A percentile compares a stretch with the other conserved stretches of the same genome.
These are phyloP conservation scores for Nomada hirtipes DNA, from an alignment of 2,888 invertebrate species.

Conservation along the genomic window DNA sequence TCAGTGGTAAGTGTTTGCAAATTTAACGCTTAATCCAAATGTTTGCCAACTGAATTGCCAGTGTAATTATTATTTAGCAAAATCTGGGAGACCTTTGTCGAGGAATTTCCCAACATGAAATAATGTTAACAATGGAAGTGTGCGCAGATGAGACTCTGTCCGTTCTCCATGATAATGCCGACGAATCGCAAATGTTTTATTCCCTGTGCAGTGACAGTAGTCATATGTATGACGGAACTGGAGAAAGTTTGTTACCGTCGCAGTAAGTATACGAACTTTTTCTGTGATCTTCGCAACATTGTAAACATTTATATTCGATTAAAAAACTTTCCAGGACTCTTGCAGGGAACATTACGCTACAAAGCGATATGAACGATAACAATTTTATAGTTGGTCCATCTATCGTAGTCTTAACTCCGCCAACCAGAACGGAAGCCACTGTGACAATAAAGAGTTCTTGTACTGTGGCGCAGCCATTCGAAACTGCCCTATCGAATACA, in stretches of 20 bases:
- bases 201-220: constrained; percentile 80
- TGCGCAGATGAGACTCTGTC: constrained; percentile 80
- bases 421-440: constrained; percentile 68
- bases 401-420: constrained; percentile 69
- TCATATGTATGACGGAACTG: constrained; percentile 74
- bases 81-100: constrained; percentile 80
- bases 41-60: background rate
- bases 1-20: constrained; percentile 72
- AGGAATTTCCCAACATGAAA: constrained; percentile 79
- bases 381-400: constrained; percentile 71
- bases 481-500: constrained; percentile 70
- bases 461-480: constrained; percentile 74
- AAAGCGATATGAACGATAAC: constrained; percentile 41
- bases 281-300: background rate
- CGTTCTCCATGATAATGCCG: constrained; percentile 79
- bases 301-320: background rate
- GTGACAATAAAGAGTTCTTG: constrained; percentile 71
- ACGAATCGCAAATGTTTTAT: constrained; percentile 81
- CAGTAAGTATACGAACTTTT: constrained; percentile 62
- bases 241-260: constrained; percentile 78
- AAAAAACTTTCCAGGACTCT: constrained; percentile 41
- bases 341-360: constrained; percentile 14
- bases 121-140: constrained; percentile 80
- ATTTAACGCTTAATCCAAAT: background rate
- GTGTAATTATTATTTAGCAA: constrained; percentile 65